Evolutionary conservation across 2,888 invertebrate genomes (phyloP), one percentile per base, ranked within the genome.

Genomic region (Argyresthia albistria): DNA sequence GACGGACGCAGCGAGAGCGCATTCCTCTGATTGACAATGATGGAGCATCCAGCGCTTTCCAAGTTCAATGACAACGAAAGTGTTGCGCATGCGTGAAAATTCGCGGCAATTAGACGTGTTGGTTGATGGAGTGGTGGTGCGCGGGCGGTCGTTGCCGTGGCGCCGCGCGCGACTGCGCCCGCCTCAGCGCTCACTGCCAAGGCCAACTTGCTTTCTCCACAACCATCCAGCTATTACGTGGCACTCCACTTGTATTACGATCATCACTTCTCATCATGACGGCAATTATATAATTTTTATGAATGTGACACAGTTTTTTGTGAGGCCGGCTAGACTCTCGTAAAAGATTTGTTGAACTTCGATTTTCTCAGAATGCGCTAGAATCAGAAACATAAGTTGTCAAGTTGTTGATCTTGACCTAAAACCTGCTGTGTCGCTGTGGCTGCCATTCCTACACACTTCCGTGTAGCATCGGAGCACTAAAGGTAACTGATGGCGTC

Each of bases 41-140:
- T 76, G 71, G 80, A 73, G 70, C 79, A 80, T 77, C 81, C 75
- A 35, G 78, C 79, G 83, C 86, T 87, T 84, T 84, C 82, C 80
- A 84, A 84, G 86, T 86, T 87, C 86, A 84, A 76, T 84, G 84
- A 80, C 84, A 86, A 86, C 70, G 86, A 87, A 83, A 87, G 86
- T 86, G 74, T 72, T 69, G 74, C 68, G 73, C 73, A 25, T 76
- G 79, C 80, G 82, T 84, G 84, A 80, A 83, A 84, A 80, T 77
- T 79, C 70, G 75, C 73, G 73, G 70, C 74, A 74, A 78, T 76
- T 79, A 76, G 39, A 9, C 35, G 16, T 25, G 45, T n/a, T 47
- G 47, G 45, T n/a, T 47, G 47, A 63, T 62, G 55, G 60, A 47
- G 52, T 53, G 54, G 55, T 56, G 50, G 53, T 52, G 60, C 55